These are phyloP conservation scores for Drosophila monieri DNA, from an alignment of 2,888 invertebrate genomes.

Conservation along the genomic window DNA sequence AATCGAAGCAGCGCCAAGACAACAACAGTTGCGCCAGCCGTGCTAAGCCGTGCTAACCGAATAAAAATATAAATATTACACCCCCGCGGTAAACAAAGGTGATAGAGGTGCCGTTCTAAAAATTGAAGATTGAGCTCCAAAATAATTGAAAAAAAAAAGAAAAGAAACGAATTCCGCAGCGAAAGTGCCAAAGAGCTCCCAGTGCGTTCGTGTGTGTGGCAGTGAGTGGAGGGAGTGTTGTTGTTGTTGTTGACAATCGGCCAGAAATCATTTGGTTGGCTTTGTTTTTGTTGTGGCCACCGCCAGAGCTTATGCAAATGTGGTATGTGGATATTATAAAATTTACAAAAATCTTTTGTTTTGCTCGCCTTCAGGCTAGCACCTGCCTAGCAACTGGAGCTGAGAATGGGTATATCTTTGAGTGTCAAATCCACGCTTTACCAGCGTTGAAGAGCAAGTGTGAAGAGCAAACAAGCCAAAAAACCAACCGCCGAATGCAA, in stretches of 20 bases:
- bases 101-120: constrained; percentile 21
- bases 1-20: constrained; percentile 64
- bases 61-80: constrained; percentile 27
- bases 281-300: constrained; percentile 51
- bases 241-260: constrained; percentile 42
- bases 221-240: constrained; percentile 29
- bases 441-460: constrained; percentile 10
- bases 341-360: constrained; percentile 26
- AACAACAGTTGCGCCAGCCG: constrained; percentile 41
- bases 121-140: constrained; percentile 16
- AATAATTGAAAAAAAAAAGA: constrained; percentile 21
- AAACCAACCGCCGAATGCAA: constrained; percentile 1
- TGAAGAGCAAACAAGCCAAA: constrained; percentile 16
- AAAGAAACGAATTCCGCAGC: constrained; percentile 7
- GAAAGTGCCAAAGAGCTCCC: constrained; percentile 47
- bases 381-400: constrained; percentile 34
- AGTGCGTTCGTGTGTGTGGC: constrained; percentile 31
- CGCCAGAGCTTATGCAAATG: constrained; percentile 70
- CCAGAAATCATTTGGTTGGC: constrained; percentile 28
- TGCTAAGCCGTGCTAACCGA: constrained; percentile 24
- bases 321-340: constrained; percentile 41
- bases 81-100: neutral
- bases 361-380: constrained; percentile 3
- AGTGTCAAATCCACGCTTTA: constrained; percentile 16
- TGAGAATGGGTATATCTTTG: constrained; percentile 14